Conservation (phyloP, 92 coral and sea anemone genomes). For the Meandrina meandrites region DNA sequence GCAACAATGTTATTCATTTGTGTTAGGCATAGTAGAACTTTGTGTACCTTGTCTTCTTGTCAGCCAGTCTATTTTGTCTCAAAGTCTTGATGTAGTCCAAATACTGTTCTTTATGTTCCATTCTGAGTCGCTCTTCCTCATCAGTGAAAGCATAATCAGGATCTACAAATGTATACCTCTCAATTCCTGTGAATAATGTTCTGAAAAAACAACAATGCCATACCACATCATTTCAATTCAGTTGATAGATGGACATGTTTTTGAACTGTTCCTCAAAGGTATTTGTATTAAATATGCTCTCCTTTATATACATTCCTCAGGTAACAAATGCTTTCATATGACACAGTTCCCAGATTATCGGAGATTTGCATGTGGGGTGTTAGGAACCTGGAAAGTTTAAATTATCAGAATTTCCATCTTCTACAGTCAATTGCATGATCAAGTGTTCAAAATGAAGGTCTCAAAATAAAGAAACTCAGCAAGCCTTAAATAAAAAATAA, state of each 20-base stretch:
- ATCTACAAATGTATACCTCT: constrained; percentile 90
- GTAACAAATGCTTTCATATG: not conserved
- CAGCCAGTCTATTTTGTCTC: constrained; percentile 56
- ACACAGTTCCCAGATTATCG: not conserved
- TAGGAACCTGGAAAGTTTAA: not conserved
- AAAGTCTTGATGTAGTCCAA: constrained; percentile 77
- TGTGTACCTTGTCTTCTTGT: constrained; percentile 76
- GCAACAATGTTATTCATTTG: too few species aligned
- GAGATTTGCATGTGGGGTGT: not conserved
- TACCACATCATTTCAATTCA: too few species aligned
- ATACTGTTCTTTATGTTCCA: constrained; percentile 78
- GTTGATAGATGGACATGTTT: too few species aligned
- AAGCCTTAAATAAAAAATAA: not conserved
- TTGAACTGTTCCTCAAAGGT: too few species aligned
- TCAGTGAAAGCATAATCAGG: constrained; percentile 97
- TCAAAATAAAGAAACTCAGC: not conserved
- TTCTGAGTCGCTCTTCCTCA: constrained; percentile 69
- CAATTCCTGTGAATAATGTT: constrained; percentile 85
- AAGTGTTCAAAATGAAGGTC: not conserved
- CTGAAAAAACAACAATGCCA: constrained; percentile 32
- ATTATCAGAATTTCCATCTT: not conserved
- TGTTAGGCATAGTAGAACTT: too few species aligned
- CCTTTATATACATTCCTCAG: not conserved
- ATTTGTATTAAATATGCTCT: not conserved
- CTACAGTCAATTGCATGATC: not conserved